These are phyloP conservation scores for Melieria omissa DNA, from an alignment of 2,888 invertebrate species.

Conservation along the genomic window DNA sequence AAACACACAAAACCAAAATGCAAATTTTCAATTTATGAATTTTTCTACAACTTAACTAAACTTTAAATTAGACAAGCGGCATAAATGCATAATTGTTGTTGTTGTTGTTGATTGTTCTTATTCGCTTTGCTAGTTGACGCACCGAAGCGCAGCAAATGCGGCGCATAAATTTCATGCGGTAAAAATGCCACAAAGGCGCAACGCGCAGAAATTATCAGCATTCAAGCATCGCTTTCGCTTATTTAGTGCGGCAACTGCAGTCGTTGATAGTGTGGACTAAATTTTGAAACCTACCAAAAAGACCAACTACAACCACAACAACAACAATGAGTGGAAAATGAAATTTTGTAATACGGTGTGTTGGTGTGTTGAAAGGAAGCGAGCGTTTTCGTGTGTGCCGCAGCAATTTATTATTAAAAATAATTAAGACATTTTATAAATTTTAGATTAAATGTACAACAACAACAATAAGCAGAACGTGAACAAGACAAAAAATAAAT, in stretches of 20 bases:
- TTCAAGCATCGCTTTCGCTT: too few species aligned
- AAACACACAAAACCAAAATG: slow-evolving; percentile 7
- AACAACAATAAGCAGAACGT: too few species aligned
- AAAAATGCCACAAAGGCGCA: background rate
- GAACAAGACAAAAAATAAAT: too few species aligned
- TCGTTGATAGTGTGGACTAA: too few species aligned
- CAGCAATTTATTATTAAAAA: slow-evolving; percentile 5
- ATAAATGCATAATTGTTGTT: background rate
- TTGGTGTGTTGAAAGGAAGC: too few species aligned
- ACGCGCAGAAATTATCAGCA: too few species aligned
- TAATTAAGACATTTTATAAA: slow-evolving; percentile 24
- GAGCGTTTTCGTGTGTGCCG: background rate
- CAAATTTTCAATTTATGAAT: slow-evolving; percentile 33
- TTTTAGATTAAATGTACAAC: background rate
- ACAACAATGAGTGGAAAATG: too few species aligned
- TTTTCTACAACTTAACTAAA: slow-evolving; percentile 29
- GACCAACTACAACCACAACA: too few species aligned
- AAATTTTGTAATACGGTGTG: too few species aligned
- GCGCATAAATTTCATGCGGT: slow-evolving; percentile 13
- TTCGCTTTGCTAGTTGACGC: slow-evolving; percentile 10
- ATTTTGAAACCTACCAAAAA: too few species aligned
- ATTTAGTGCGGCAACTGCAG: too few species aligned
- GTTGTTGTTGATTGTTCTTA: background rate
- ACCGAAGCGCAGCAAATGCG: slow-evolving; percentile 27
- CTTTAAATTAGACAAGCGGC: background rate